phyloP scores from a whole-genome alignment of 1,140 invertebrate genomes.

The Nixonia krombeini region DNA sequence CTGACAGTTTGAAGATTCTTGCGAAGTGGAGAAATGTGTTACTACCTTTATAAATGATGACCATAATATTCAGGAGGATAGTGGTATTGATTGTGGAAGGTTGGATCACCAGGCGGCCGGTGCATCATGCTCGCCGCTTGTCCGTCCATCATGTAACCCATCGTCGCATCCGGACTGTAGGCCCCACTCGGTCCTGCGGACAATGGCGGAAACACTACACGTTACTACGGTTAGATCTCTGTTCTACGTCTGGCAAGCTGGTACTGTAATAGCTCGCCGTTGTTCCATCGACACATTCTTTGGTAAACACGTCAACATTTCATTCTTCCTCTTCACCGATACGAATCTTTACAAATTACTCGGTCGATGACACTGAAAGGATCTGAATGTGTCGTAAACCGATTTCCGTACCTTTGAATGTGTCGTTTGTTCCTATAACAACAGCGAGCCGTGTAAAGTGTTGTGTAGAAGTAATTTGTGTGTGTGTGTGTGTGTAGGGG shows the following conservation, averaged over 20 bases:
- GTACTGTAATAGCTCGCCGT: conserved; percentile 61
- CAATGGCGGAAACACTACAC: conserved; percentile 85
- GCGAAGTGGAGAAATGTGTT: no score
- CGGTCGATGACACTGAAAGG: no score
- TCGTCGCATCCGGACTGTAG: conserved; percentile 93
- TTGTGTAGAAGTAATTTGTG: no score
- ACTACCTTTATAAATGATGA: conserved; percentile 85
- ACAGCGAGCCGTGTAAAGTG: no score
- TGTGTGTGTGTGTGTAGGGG: no score
- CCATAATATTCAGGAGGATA: conserved; percentile 92
- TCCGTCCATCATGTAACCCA: conserved; percentile 98
- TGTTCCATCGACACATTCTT: conserved; percentile 22
- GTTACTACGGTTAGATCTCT: conserved; percentile 73
- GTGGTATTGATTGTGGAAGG: conserved; percentile 93
- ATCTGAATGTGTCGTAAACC: no score
- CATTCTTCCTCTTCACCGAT: conserved; percentile 12
- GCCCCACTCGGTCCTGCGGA: conserved; percentile 93
- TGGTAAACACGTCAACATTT: conserved; percentile 2
- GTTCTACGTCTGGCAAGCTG: conserved; percentile 62
- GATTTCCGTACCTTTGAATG: no score
- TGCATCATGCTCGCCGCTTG: conserved; percentile 92
- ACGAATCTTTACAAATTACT: no score
- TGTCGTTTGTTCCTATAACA: no score
- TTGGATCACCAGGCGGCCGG: conserved; percentile 89
- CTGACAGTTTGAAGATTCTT: no score